Conservation (phyloP, 1,140 invertebrate species). For the Drosophila bipectinata region DNA sequence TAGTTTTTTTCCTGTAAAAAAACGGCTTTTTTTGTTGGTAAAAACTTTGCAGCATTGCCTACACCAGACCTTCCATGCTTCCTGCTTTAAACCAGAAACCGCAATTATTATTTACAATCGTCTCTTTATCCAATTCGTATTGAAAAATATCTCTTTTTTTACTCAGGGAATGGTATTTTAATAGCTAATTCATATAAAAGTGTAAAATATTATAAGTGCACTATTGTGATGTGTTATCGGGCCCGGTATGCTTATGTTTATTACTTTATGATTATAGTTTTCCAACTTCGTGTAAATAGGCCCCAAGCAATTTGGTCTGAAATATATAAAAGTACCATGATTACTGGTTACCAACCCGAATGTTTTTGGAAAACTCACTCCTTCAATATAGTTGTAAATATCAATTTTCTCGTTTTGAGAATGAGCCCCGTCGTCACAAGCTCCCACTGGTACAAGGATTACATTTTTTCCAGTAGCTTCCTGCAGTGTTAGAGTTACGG, state of each 20-base stretch:
- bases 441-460: conserved; percentile 95
- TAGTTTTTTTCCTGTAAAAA: too few species aligned
- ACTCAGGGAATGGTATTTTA: not conserved
- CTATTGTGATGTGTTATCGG: conserved; percentile 61
- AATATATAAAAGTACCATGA: conserved; percentile 58
- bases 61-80: too few species aligned
- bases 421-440: conserved; percentile 98
- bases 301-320: conserved; percentile 93
- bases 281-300: conserved; percentile 92
- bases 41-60: too few species aligned
- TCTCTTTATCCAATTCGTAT: too few species aligned
- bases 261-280: conserved; percentile 50
- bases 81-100: too few species aligned
- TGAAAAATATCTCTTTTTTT: not conserved
- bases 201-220: conserved; percentile 33
- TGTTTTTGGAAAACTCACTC: conserved; percentile 87
- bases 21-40: too few species aligned
- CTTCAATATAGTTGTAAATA: conserved; percentile 96
- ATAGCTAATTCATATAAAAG: conserved; percentile 4
- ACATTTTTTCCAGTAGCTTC: conserved; percentile 96
- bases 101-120: too few species aligned
- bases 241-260: not conserved
- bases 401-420: conserved; percentile 99
- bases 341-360: not conserved
- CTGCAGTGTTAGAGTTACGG: conserved; percentile 95